Base-by-base conservation (phyloP, 2,888 invertebrate species). In the Azorinus chamasolen region DNA sequence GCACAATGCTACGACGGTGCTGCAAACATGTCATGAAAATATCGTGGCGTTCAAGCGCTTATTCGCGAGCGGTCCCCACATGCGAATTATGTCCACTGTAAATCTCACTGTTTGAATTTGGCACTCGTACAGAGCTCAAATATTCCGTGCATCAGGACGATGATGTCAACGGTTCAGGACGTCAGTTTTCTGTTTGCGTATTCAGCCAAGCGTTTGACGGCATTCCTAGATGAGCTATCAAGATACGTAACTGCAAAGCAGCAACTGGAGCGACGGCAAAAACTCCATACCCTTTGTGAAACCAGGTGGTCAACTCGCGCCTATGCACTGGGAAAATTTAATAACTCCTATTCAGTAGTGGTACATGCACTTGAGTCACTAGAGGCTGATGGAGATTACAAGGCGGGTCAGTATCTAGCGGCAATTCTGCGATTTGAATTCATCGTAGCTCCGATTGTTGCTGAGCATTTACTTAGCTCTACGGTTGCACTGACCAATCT, bases 361-460 rank as follows among this genome's bases (percentile, higher is more conserved):
- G 66, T 70, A 18, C 62, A 64, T 37, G 54, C 70, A 14, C 53
- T 79, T 3, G 54, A 57, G 43, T 58, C 65, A 16, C 39, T 74
- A n/a, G 16, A 51, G 14, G 65, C 62, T 24, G 62, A 71, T 57
- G 63, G 59, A 4, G 71, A 75, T 43, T 45, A 55, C 14, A 79
- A 71, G 43, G 71, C 68, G 14, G 53, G 71, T n/a, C 46, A 65
- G 27, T 39, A 63, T 46, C 24, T 63, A 48, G 39, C 54, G 14
- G 59, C 59, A 10, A 66, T 79, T 39, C 41, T 65, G 12, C 61
- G 62, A 27, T 79, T 79, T 54, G 70, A 74, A 14, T 66, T 74
- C 27, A 54, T 70, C 14, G 41, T 74, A 22, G 37, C 74, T 8
- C 46, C 68, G 16, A 20, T 72, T 24, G 57, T 45, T 16, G 55